phyloP scores from a whole-genome alignment of 30 jellyfish, hydroid and myxozoan genomes.

The Mastigias papua region DNA sequence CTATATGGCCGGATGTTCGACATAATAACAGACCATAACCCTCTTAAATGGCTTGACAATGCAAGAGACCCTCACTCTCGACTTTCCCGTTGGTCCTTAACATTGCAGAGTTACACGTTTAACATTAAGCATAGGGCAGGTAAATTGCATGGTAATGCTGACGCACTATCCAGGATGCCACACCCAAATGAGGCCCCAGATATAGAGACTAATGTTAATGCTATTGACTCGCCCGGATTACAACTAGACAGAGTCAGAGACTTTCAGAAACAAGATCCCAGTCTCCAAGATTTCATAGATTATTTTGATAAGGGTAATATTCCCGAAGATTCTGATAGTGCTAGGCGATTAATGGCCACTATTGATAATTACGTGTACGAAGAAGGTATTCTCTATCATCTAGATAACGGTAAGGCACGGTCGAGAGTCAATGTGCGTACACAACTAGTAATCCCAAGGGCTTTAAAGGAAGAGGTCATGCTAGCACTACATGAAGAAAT shows the following conservation, averaged over 20 bases:
- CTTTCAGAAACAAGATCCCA: slow-evolving; percentile 48
- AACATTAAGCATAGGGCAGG: slow-evolving; percentile 65
- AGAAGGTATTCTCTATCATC: slow-evolving; percentile 65
- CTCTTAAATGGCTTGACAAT: slow-evolving; percentile 57
- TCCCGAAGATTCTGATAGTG: slow-evolving; percentile 22
- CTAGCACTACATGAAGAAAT: slow-evolving; percentile 49
- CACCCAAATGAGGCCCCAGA: slow-evolving; percentile 11
- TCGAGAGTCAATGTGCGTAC: slow-evolving; percentile 6
- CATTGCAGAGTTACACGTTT: slow-evolving; percentile 11
- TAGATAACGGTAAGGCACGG: slow-evolving; percentile 40
- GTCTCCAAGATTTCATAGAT: slow-evolving; percentile 12
- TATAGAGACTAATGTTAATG: background rate
- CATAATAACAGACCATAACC: slow-evolving; percentile 56
- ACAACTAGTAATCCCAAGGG: slow-evolving; percentile 54
- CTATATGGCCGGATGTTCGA: slow-evolving; percentile 50
- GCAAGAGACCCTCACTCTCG: slow-evolving; percentile 65
- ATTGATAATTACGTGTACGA: slow-evolving; percentile 42
- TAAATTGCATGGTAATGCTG: slow-evolving; percentile 40
- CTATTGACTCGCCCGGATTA: slow-evolving; percentile 47
- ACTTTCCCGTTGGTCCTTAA: slow-evolving; percentile 62
- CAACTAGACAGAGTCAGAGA: slow-evolving; percentile 28
- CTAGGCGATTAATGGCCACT: slow-evolving; percentile 58
- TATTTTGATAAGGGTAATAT: slow-evolving; percentile 40
- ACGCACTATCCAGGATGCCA: slow-evolving; percentile 56
- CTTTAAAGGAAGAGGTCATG: slow-evolving; percentile 68